Conservation (phyloP, 2,113 vertebrate genomes). For the Erinaceus europaeus region DNA sequence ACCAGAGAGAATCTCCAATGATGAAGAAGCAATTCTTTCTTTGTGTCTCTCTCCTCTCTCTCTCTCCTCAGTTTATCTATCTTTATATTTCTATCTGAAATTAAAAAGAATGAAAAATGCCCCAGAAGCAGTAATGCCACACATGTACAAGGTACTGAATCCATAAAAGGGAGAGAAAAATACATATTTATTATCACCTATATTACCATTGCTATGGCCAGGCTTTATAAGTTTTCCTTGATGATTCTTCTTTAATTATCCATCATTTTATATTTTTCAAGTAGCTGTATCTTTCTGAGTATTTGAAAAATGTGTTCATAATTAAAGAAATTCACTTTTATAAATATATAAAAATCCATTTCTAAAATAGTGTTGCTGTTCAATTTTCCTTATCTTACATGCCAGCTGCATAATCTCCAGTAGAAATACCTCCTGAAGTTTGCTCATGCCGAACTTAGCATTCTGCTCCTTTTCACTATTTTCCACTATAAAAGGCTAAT, state of each 20-base stretch:
- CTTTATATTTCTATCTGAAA: too few relatives aligned
- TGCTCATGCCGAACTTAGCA: background rate
- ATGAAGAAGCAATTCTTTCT: too few relatives aligned
- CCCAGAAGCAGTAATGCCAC: too few relatives aligned
- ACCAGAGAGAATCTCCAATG: too few relatives aligned
- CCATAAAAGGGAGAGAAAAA: too few relatives aligned
- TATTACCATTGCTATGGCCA: background rate
- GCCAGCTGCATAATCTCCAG: background rate
- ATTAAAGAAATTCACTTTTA: background rate
- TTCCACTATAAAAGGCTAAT: background rate
- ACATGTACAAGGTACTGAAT: too few relatives aligned
- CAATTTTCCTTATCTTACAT: conserved; percentile 20
- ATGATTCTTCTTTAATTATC: background rate
- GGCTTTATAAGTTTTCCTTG: background rate
- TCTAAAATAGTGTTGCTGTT: background rate
- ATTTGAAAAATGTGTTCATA: conserved; percentile 15
- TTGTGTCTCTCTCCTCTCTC: too few relatives aligned
- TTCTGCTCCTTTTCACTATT: background rate
- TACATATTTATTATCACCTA: background rate
- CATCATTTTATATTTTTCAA: background rate
- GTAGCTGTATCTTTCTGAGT: background rate
- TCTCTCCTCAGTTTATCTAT: too few relatives aligned
- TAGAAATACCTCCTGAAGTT: background rate
- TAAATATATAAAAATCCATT: background rate
- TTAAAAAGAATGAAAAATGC: too few relatives aligned